phyloP scores from a whole-genome alignment of 2,113 vertebrate species.

The Paradoxurus hermaphroditus region DNA sequence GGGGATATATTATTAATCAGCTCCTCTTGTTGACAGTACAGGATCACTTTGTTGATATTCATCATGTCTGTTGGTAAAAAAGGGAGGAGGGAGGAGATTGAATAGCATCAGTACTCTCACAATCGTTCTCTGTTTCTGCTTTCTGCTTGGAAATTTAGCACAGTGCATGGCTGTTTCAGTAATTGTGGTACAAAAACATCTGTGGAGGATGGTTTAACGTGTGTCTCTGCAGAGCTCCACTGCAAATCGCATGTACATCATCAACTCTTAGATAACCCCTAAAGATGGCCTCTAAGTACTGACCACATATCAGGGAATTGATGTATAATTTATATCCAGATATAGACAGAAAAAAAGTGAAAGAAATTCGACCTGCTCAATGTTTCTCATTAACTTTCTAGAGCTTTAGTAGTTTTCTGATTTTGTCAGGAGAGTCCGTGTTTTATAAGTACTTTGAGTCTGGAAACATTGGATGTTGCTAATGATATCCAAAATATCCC shows the following conservation, averaged over 20 bases:
- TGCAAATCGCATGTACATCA: conserved; percentile 28
- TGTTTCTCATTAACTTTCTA: conserved; percentile 36
- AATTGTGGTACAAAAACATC: not conserved
- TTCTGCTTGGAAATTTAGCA: conserved; percentile 40
- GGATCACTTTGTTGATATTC: conserved; percentile 6
- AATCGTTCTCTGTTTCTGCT: not conserved
- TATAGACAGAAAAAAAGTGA: not conserved
- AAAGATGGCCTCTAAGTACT: not conserved
- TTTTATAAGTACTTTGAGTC: conserved; percentile 11
- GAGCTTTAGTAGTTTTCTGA: not conserved
- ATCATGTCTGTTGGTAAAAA: not conserved
- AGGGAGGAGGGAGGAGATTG: not conserved
- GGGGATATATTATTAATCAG: not conserved
- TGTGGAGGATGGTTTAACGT: not conserved
- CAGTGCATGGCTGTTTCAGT: not conserved
- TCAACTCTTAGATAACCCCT: conserved; percentile 3
- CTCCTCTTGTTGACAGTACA: not conserved
- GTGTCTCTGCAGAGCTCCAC: not conserved
- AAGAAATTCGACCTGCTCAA: not conserved
- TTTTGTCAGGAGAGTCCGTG: not conserved
- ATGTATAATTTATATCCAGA: conserved; percentile 5
- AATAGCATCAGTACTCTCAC: not conserved
- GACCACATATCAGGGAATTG: not conserved
- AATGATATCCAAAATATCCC: not conserved
- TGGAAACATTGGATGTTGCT: not conserved